Percentiles rank a stretch among this genome's conserved stretches.
These are phyloP conservation scores for Gadopsis bispinosus DNA, from an alignment of 2,797 vertebrate genomes.

Conservation along the genomic window DNA sequence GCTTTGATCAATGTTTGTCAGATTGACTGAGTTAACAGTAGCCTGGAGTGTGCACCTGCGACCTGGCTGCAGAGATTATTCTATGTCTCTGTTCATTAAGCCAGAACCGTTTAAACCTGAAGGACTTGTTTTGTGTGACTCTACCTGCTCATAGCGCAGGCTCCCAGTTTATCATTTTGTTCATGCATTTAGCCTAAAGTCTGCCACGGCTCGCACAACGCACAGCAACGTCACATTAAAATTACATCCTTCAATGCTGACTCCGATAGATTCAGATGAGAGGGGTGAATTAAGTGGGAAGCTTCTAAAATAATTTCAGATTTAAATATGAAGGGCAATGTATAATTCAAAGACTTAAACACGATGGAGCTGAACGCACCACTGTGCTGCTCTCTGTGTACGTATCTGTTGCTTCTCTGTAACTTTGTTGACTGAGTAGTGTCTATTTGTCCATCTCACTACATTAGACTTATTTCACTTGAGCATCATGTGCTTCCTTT, in stretches of 20 bases:
- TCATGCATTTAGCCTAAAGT: constrained; percentile 52
- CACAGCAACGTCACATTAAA: constrained; percentile 32
- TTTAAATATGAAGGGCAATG: neutral
- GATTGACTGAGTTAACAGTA: constrained; percentile 77
- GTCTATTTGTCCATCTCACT: constrained; percentile 41
- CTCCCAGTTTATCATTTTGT: neutral
- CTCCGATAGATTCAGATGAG: constrained; percentile 18
- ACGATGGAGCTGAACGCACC: neutral
- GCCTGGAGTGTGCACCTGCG: constrained; percentile 76
- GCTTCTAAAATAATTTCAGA: neutral
- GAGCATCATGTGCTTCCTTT: constrained; percentile 52
- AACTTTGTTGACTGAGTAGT: constrained; percentile 17
- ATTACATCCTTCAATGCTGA: constrained; percentile 5
- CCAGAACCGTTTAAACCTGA: constrained; percentile 66
- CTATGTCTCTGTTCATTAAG: constrained; percentile 75
- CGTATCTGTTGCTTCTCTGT: constrained; percentile 18
- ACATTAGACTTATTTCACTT: constrained; percentile 59
- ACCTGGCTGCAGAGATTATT: constrained; percentile 76
- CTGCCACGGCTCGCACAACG: constrained; percentile 23
- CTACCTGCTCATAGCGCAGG: constrained; percentile 37
- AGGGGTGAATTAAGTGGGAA: constrained; percentile 7
- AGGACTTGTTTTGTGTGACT: constrained; percentile 26
- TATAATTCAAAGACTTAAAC: neutral
- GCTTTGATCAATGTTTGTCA: constrained; percentile 78
- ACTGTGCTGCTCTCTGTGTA: constrained; percentile 6